Conservation (phyloP, 2,797 vertebrate genomes). For the Arrhamphus sclerolepis region DNA sequence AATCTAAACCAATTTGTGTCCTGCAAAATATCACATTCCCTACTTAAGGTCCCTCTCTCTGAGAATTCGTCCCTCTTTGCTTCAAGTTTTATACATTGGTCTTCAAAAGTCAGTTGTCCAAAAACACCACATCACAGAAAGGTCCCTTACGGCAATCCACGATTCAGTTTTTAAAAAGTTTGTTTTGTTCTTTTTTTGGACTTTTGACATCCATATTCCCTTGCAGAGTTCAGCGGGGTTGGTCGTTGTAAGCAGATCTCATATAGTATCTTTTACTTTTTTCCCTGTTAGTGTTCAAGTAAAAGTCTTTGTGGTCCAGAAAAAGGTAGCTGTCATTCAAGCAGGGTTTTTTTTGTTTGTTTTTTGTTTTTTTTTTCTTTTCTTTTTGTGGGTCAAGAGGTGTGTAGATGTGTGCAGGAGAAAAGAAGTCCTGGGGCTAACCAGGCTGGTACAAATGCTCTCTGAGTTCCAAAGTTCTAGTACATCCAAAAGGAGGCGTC, state of each 20-base stretch:
- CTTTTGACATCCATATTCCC: slow-evolving; percentile 69
- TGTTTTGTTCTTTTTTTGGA: slow-evolving; percentile 70
- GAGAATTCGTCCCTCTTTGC: slow-evolving; percentile 79
- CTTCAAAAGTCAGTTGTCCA: slow-evolving; percentile 71
- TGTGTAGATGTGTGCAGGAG: slow-evolving; percentile 72
- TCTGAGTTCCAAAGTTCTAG: slow-evolving; percentile 83
- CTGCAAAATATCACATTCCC: slow-evolving; percentile 81
- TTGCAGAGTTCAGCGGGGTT: slow-evolving; percentile 67
- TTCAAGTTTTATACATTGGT: slow-evolving; percentile 81
- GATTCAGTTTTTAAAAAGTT: slow-evolving; percentile 68
- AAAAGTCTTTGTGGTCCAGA: slow-evolving; percentile 75
- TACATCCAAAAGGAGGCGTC: slow-evolving; percentile 87
- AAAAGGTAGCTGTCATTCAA: slow-evolving; percentile 77
- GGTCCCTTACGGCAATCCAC: slow-evolving; percentile 74
- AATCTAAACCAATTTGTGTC: slow-evolving; percentile 83
- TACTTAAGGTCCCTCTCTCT: slow-evolving; percentile 73
- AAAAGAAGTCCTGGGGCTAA: slow-evolving; percentile 66
- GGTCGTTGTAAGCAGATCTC: slow-evolving; percentile 63
- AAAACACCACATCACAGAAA: slow-evolving; percentile 57
- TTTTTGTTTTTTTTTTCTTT: no score
- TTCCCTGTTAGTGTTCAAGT: slow-evolving; percentile 56
- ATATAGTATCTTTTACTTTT: slow-evolving; percentile 60
- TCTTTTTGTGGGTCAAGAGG: slow-evolving; percentile 59
- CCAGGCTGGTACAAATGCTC: slow-evolving; percentile 72
- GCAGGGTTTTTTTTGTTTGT: no score